phyloP scores from a whole-genome alignment of 1,140 invertebrate genomes.

The Epicauta chinensis region DNA sequence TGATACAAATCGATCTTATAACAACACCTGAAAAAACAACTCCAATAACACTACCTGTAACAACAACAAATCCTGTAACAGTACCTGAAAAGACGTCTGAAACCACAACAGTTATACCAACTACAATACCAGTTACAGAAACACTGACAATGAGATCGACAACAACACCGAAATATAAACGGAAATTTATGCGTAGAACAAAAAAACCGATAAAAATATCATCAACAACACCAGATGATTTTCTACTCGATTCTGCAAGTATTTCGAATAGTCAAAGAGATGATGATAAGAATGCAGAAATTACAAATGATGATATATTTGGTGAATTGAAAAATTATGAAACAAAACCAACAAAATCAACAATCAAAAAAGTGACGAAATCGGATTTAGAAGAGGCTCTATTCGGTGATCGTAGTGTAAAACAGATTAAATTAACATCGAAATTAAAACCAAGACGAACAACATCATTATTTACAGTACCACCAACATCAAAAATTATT shows the following conservation, averaged over 20 bases:
- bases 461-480: not conserved
- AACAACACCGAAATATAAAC: not conserved
- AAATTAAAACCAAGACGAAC: constrained; percentile 6
- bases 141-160: not conserved
- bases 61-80: not conserved
- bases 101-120: not conserved
- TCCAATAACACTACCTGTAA: not conserved
- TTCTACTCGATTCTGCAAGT: no score
- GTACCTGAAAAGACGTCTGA: not conserved
- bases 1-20: not conserved
- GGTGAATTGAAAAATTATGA: not conserved
- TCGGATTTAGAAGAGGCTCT: constrained; percentile 22
- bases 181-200: not conserved
- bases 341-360: not conserved
- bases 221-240: no score
- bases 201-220: not conserved
- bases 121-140: not conserved
- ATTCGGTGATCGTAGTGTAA: constrained; percentile 17
- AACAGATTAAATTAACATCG: constrained; percentile 6
- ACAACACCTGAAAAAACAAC: constrained; percentile 2
- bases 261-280: no score
- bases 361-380: constrained; percentile 13
- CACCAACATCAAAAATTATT: constrained; percentile 27
- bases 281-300: no score
- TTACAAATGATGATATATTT: not conserved